Evolutionary conservation across 2,113 vertebrate genomes (phyloP).

Genomic region (Hiodon alosoides): DNA sequence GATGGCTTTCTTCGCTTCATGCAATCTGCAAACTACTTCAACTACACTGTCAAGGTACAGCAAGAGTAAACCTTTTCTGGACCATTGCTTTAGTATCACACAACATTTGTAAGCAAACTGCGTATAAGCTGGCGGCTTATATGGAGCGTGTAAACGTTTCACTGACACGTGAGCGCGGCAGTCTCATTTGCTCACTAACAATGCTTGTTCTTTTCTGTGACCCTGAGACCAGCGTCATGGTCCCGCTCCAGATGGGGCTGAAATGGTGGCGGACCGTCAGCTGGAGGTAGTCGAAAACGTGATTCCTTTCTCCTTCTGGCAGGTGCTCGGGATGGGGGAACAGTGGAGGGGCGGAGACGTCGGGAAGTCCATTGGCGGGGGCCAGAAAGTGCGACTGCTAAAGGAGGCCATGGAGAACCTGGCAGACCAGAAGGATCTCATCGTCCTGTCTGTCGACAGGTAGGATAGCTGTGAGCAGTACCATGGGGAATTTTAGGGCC

Average conservation of each 20-base stretch:
- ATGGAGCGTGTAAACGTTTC: not conserved
- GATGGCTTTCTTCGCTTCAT: constrained; percentile 92
- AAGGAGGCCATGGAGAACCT: constrained; percentile 75
- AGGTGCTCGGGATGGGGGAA: constrained; percentile 88
- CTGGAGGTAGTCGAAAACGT: too few species aligned
- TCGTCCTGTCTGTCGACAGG: constrained; percentile 87
- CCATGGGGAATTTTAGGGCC: too few species aligned
- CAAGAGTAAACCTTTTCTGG: not conserved
- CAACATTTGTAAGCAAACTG: not conserved
- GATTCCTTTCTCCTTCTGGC: constrained; percentile 13
- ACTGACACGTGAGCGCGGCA: not conserved
- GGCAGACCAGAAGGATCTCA: constrained; percentile 75
- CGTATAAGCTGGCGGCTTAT: not conserved
- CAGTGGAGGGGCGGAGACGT: constrained; percentile 85
- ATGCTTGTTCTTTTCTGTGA: not conserved
- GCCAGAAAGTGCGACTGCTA: constrained; percentile 89
- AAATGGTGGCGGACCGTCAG: too few species aligned
- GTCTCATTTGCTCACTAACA: not conserved
- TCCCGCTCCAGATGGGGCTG: not conserved
- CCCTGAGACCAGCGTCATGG: not conserved
- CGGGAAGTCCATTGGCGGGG: constrained; percentile 83
- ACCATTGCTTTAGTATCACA: not conserved
- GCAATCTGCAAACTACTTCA: constrained; percentile 84
- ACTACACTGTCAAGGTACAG: constrained; percentile 90
- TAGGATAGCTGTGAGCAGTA: constrained; percentile 44